These are phyloP conservation scores for Cordilura impudica DNA, from an alignment of 2,888 invertebrate genomes.

Conservation along the genomic window DNA sequence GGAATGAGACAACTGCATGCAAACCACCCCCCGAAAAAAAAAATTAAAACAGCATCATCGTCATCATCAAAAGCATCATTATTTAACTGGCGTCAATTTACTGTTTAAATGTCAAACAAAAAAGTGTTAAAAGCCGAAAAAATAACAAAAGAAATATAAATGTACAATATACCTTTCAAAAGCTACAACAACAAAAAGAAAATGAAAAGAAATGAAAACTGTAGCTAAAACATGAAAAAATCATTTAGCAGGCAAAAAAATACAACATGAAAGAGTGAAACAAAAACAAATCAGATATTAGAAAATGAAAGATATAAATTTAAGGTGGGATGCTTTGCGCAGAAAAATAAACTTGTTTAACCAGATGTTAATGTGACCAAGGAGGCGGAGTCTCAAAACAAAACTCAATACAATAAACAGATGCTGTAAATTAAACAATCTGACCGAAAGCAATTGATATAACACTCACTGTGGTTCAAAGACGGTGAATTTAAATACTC, in stretches of 20 bases:
- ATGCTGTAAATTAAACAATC: neutral
- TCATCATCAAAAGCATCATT: conserved; percentile 64
- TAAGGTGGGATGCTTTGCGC: conserved; percentile 46
- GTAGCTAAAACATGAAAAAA: conserved; percentile 16
- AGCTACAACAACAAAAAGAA: conserved; percentile 66
- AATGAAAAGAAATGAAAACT: conserved; percentile 63
- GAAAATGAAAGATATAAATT: conserved; percentile 39
- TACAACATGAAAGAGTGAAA: conserved; percentile 31
- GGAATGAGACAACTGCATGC: neutral
- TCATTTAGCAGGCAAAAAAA: conserved; percentile 15
- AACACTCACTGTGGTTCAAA: neutral
- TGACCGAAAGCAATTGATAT: too few species aligned
- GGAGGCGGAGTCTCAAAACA: neutral
- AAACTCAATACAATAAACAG: neutral
- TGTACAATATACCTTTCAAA: neutral
- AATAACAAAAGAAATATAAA: conserved; percentile 65
- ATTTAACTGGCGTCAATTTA: conserved; percentile 77
- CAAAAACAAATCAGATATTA: neutral
- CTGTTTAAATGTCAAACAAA: conserved; percentile 77
- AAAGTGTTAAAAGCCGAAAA: conserved; percentile 68
- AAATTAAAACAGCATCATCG: conserved; percentile 18
- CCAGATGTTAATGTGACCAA: conserved; percentile 14
- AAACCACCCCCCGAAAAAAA: neutral
- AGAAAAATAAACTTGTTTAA: conserved; percentile 11
- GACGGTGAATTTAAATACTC: neutral